phyloP scores from a whole-genome alignment of 2,113 vertebrate genomes.

The Chaenogobius annularis region DNA sequence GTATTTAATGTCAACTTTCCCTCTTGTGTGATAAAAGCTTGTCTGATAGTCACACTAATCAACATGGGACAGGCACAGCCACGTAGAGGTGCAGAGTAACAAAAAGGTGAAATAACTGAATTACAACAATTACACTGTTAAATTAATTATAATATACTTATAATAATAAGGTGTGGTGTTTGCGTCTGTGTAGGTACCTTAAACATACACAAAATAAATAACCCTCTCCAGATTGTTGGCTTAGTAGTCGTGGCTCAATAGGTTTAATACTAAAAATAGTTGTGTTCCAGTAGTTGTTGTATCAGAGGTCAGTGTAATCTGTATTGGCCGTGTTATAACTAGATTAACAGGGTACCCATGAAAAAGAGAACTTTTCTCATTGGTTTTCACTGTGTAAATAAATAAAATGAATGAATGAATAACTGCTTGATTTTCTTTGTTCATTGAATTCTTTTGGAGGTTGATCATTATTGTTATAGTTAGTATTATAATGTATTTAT shows the following conservation, averaged over 20 bases:
- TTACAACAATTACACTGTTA: neutral
- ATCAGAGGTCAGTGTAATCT: neutral
- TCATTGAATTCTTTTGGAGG: neutral
- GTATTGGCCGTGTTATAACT: neutral
- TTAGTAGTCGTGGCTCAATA: too few species aligned
- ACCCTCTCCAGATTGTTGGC: too few species aligned
- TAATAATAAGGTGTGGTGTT: neutral
- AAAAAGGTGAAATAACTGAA: neutral
- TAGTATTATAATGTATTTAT: too few species aligned
- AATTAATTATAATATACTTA: too few species aligned
- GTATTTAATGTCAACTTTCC: slow-evolving; percentile 73
- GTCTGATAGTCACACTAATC: slow-evolving; percentile 66
- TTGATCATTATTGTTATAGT: too few species aligned
- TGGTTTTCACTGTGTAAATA: too few species aligned
- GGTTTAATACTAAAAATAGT: neutral
- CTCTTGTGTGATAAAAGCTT: slow-evolving; percentile 69
- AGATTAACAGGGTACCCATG: too few species aligned
- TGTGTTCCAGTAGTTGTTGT: neutral
- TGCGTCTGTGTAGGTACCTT: too few species aligned
- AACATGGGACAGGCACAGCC: slow-evolving; percentile 44
- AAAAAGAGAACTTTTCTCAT: too few species aligned
- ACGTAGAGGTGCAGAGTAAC: neutral
- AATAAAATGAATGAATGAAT: too few species aligned
- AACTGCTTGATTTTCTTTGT: neutral
- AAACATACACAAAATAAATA: too few species aligned